Evolutionary conservation across 2,888 invertebrate genomes (phyloP).

Genomic region (Ophioninae sp.): DNA sequence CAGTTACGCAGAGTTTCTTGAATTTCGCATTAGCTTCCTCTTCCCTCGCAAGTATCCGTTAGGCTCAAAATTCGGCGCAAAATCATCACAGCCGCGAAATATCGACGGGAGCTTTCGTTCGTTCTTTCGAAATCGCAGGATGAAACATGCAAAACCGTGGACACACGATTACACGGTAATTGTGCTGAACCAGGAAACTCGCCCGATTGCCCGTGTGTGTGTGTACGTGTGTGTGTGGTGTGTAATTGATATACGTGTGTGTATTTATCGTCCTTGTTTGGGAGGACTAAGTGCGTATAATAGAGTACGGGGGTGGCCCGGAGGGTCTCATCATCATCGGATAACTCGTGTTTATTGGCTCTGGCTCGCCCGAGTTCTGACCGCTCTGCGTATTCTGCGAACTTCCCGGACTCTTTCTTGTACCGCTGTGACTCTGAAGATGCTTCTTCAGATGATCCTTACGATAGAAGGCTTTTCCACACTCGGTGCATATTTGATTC

Average conservation of each 20-base stretch:
- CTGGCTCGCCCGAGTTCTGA: conserved; percentile 74
- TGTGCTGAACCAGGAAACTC: conserved; percentile 15
- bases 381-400: conserved; percentile 80
- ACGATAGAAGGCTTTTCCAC: conserved; percentile 90
- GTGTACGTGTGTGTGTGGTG: background rate
- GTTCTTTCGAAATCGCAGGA: conserved; percentile 12
- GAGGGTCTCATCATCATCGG: conserved; percentile 78
- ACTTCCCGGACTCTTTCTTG: conserved; percentile 83
- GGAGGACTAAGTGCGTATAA: conserved; percentile 75
- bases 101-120: conserved; percentile 21
- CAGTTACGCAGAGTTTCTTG: conserved; percentile 21
- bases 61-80: conserved; percentile 17
- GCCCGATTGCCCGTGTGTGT: background rate
- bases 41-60: background rate
- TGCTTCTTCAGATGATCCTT: conserved; percentile 92
- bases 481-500: conserved; percentile 89
- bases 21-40: background rate
- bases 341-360: conserved; percentile 68
- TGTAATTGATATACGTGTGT: background rate
- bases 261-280: conserved; percentile 40
- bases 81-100: conserved; percentile 48
- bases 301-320: conserved; percentile 78
- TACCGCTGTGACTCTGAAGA: conserved; percentile 88
- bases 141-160: conserved; percentile 11
- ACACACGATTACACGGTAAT: conserved; percentile 20